These are phyloP conservation scores for Hydractinia symbiolongicarpus DNA, from an alignment of 30 jellyfish, hydroid and myxozoan genomes.

Conservation along the genomic window DNA sequence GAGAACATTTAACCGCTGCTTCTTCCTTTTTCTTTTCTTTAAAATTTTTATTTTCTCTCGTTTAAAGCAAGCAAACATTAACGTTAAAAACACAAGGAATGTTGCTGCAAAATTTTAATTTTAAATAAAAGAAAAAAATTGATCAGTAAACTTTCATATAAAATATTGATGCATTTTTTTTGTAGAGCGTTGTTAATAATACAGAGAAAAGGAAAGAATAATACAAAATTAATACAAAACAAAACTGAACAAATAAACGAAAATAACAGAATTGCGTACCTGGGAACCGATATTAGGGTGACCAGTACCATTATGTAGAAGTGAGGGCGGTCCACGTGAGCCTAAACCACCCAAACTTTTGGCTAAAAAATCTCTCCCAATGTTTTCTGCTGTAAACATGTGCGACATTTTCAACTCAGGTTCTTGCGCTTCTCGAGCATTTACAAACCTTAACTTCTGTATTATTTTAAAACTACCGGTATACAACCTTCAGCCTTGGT, in stretches of 20 bases:
- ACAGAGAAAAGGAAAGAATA: not conserved
- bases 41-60: too few species aligned
- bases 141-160: slow-evolving; percentile 24
- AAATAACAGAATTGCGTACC: slow-evolving; percentile 12
- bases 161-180: slow-evolving; percentile 31
- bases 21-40: too few species aligned
- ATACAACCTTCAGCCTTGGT: slow-evolving; percentile 16
- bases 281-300: slow-evolving; percentile 36
- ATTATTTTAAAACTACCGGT: too few species aligned
- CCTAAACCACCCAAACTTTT: slow-evolving; percentile 33
- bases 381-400: slow-evolving; percentile 16
- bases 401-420: slow-evolving; percentile 19
- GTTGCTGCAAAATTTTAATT: not conserved
- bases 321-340: slow-evolving; percentile 37
- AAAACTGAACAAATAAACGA: not conserved
- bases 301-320: slow-evolving; percentile 34
- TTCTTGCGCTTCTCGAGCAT: not conserved
- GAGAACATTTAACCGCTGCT: too few species aligned
- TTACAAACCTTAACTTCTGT: too few species aligned
- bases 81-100: too few species aligned
- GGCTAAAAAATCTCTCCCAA: slow-evolving; percentile 33
- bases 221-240: slow-evolving; percentile 2
- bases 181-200: slow-evolving; percentile 23
- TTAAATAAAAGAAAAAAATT: slow-evolving; percentile 10
- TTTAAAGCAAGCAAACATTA: too few species aligned